phyloP scores from a whole-genome alignment of 2,113 vertebrate genomes.

The Uropsilus gracilis region DNA sequence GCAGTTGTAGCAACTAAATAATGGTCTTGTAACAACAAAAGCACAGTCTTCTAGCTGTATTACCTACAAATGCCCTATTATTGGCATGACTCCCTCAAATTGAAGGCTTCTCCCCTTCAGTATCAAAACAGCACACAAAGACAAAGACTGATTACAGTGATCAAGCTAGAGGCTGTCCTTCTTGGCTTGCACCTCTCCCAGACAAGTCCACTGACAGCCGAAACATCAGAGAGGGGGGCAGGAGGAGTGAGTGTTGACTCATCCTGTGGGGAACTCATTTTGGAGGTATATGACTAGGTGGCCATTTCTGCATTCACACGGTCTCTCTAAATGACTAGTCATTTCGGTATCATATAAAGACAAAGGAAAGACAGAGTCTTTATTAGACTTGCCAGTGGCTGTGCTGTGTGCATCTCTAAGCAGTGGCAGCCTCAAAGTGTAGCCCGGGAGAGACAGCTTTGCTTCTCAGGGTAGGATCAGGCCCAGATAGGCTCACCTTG shows the following conservation, averaged over 20 bases:
- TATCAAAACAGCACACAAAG: neutral
- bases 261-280: neutral
- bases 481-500: neutral
- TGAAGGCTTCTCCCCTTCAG: neutral
- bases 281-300: neutral
- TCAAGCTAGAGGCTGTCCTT: neutral
- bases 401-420: neutral
- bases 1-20: neutral
- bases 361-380: slow-evolving; percentile 25
- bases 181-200: neutral
- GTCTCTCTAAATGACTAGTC: slow-evolving; percentile 13
- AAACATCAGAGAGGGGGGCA: neutral
- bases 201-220: neutral
- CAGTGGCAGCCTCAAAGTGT: neutral
- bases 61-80: neutral
- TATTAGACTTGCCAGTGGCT: neutral
- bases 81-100: neutral
- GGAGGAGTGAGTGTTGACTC: rapidly evolving
- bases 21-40: neutral
- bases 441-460: neutral
- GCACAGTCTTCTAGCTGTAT: neutral
- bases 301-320: neutral
- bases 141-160: slow-evolving; percentile 23
- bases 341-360: slow-evolving; percentile 12
- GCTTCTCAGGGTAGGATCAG: neutral